Evolutionary conservation across 2,113 vertebrate species (phyloP).

Genomic region (Mus spicilegus): DNA sequence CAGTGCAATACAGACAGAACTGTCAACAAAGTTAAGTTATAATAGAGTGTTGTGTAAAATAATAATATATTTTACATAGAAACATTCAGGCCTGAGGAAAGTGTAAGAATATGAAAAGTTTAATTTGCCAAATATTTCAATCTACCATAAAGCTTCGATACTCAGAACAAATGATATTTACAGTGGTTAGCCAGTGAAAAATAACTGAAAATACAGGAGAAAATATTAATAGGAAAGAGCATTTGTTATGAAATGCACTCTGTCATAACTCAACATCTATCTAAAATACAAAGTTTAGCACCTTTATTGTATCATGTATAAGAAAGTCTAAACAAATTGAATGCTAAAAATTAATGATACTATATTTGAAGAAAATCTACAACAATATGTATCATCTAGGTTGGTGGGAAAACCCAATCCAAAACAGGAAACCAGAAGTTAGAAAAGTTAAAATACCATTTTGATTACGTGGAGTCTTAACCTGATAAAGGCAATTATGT

Average conservation of each 20-base stretch:
- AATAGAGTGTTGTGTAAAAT: background rate
- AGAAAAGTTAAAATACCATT: background rate
- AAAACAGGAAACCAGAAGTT: background rate
- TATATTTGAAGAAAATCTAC: conserved; percentile 5
- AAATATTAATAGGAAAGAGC: background rate
- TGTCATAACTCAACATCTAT: background rate
- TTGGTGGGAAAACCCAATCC: background rate
- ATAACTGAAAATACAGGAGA: background rate
- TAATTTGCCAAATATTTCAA: conserved; percentile 18
- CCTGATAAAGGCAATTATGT: background rate
- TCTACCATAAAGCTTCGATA: background rate
- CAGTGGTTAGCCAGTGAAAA: background rate
- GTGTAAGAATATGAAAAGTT: background rate
- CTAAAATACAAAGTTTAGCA: background rate
- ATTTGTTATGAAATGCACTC: background rate
- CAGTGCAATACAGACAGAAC: background rate
- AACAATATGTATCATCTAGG: background rate
- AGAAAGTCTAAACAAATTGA: background rate
- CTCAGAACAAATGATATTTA: conserved; percentile 19
- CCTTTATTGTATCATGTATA: background rate
- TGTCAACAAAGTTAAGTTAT: background rate
- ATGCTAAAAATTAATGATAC: background rate
- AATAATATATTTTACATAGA: background rate
- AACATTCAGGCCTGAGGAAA: background rate
- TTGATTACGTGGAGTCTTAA: background rate